These are phyloP conservation scores for Agelastica alni DNA, from an alignment of 2,888 invertebrate genomes.

Conservation along the genomic window DNA sequence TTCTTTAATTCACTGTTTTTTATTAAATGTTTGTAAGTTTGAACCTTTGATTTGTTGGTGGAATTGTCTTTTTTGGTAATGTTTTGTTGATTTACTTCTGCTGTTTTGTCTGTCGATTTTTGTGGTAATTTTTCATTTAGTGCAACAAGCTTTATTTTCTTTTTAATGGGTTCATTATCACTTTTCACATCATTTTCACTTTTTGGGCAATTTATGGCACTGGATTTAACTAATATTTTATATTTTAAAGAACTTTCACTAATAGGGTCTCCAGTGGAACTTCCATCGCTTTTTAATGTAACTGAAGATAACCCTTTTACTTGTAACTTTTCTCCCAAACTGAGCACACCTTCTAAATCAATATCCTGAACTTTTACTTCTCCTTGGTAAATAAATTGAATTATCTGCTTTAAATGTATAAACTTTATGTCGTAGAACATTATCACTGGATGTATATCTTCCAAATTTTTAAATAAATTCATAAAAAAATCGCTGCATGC, in stretches of 20 bases:
- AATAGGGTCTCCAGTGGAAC: not conserved
- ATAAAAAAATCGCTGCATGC: conserved; percentile 54
- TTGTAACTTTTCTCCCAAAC: conserved; percentile 56
- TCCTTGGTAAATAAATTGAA: conserved; percentile 60
- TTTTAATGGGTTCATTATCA: not conserved
- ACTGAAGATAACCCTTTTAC: conserved; percentile 54
- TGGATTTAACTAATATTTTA: not conserved
- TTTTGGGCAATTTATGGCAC: not conserved
- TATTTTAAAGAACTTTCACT: not conserved
- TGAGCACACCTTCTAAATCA: conserved; percentile 55
- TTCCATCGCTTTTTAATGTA: conserved; percentile 32
- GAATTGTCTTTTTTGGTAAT: not conserved
- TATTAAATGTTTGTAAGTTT: not conserved
- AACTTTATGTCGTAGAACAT: conserved; percentile 57
- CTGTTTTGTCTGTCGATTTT: not conserved
- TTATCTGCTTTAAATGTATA: conserved; percentile 54
- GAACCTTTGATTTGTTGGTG: not conserved
- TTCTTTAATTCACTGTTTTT: not conserved
- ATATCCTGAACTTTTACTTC: conserved; percentile 58
- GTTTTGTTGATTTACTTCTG: not conserved
- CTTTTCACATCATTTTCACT: not conserved
- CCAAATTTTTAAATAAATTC: conserved; percentile 9
- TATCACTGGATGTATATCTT: conserved; percentile 52
- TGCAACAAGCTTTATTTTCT: not conserved
- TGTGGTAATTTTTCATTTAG: not conserved